Percentiles rank a stretch among this genome's conserved stretches.
These are phyloP conservation scores for Lithosia quadra DNA, from an alignment of 2,888 invertebrate species.

Conservation along the genomic window DNA sequence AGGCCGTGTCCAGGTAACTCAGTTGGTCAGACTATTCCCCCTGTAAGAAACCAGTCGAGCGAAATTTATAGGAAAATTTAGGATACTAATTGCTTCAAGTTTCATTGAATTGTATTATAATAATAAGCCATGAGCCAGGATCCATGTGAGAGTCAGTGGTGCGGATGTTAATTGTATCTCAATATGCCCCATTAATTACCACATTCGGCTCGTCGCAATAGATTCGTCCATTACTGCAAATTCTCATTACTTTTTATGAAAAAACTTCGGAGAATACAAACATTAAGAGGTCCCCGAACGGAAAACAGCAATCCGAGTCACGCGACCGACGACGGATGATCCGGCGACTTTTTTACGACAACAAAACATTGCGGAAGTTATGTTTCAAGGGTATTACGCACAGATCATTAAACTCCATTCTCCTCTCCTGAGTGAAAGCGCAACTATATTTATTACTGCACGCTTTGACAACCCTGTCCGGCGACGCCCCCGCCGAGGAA, in stretches of 20 bases:
- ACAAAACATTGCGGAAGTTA: slow-evolving; percentile 82
- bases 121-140: background rate
- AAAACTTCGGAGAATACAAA: slow-evolving; percentile 46
- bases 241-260: slow-evolving; percentile 25
- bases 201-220: slow-evolving; percentile 3
- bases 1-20: no score
- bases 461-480: slow-evolving; percentile 78
- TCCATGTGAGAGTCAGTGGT: background rate
- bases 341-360: slow-evolving; percentile 75
- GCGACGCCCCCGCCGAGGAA: slow-evolving; percentile 46
- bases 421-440: slow-evolving; percentile 69
- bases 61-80: no score
- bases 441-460: slow-evolving; percentile 78
- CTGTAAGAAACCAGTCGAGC: no score
- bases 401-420: slow-evolving; percentile 81
- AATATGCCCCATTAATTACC: background rate
- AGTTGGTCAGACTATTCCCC: no score
- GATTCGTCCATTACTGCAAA: slow-evolving; percentile 22
- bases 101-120: no score
- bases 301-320: slow-evolving; percentile 61
- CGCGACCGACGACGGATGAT: slow-evolving; percentile 56
- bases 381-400: slow-evolving; percentile 78
- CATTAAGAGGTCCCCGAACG: slow-evolving; percentile 54
- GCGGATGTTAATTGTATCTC: background rate
- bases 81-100: no score